These are phyloP conservation scores for Nerophis lumbriciformis DNA, from an alignment of 2,113 vertebrate species.

Conservation along the genomic window DNA sequence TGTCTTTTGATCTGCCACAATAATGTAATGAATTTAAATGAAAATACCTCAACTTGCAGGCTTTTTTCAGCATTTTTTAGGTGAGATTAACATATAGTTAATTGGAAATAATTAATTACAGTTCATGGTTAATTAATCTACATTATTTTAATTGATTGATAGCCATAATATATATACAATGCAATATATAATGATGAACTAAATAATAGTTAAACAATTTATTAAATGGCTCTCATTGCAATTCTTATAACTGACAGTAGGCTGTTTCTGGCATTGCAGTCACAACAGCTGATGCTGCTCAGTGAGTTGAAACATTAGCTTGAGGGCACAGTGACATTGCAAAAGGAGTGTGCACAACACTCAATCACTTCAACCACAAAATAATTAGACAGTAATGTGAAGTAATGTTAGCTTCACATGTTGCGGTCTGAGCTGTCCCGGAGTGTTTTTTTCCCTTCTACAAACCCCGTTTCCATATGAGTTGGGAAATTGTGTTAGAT, in stretches of 20 bases:
- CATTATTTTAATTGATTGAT: too few species aligned
- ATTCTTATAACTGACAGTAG: conserved; percentile 1
- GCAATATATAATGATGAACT: too few species aligned
- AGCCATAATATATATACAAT: too few species aligned
- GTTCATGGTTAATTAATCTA: too few species aligned
- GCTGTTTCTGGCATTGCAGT: conserved; percentile 3
- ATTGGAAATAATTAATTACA: too few species aligned
- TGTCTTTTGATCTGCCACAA: too few species aligned
- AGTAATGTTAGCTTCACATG: background rate
- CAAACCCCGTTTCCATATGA: too few species aligned
- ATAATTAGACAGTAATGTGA: conserved; percentile 6
- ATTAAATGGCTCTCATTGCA: conserved; percentile 4
- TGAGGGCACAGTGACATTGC: conserved; percentile 9
- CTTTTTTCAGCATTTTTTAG: too few species aligned
- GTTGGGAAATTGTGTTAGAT: too few species aligned
- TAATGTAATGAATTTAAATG: too few species aligned
- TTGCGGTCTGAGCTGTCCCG: background rate
- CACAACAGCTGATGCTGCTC: conserved; percentile 11
- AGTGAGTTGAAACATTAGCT: background rate
- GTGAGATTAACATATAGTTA: too few species aligned
- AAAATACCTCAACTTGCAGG: too few species aligned
- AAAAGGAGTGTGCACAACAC: conserved; percentile 1
- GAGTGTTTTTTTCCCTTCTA: background rate
- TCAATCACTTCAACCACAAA: background rate
- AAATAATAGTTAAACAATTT: background rate